Evolutionary conservation across 2,888 invertebrate genomes (phyloP), one percentile per base, ranked within the genome.

Genomic region (Clostera curtula): DNA sequence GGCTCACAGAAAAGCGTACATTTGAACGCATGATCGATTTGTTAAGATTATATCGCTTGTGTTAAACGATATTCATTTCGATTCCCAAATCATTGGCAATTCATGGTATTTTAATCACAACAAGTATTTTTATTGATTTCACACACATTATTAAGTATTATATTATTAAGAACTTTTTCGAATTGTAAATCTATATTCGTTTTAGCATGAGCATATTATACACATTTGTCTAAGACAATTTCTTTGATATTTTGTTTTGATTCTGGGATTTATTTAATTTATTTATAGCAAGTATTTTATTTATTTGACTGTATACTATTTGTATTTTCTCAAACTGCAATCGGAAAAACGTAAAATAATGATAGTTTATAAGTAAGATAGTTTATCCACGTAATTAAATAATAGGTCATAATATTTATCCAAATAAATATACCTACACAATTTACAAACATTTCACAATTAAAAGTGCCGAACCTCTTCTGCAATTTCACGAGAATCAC

Each of bases 171-270:
- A 42, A 47, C 49, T 46, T 29, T 45, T 40, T 48, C 67, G 64
- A 47, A 49, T 49, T 71, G 70, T 71, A 67, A 59, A 65, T 66
- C 70, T 34, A 59, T 57, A 53, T 56, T 62, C 58, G 63, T 69
- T 65, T 66, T 63, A 64, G 73, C 73, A 74, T 74, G 73, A 63
- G 66, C 65, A 64, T 56, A 52, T 53, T 47, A 38, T 44, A 43
- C 41, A 42, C 46, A 43, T 27, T 55, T 43, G 27, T 4, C 40
- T 48, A 31, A 28, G 3, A 31, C 6, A 4, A 19, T 42, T 40
- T 40, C 27, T 31, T 52, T 45, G 30, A 26, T 49, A n/a, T 44
- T 43, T 12, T 28, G 28, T 39, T 57, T 25, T 31, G 35, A 36
- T 34, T 30, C 34, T 42, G 33, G 36, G 41, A 30, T 43, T 30